These are phyloP conservation scores for Paramormyrops hopkinsi DNA, from an alignment of 2,797 vertebrate genomes.

Conservation along the genomic window DNA sequence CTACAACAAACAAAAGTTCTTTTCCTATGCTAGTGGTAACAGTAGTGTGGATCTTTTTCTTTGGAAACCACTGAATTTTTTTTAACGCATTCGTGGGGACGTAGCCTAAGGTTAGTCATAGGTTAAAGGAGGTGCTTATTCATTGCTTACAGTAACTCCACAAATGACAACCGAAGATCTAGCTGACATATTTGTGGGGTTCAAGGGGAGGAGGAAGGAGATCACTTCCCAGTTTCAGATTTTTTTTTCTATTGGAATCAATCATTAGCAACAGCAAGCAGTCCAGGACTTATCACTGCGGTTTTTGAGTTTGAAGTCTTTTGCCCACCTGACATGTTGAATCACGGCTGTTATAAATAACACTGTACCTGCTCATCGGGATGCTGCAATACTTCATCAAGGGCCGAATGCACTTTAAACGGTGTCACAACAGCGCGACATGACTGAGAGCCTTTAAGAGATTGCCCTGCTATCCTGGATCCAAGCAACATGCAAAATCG, in stretches of 20 bases:
- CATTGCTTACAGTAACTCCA: background rate
- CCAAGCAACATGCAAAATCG: background rate
- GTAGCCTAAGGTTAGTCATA: background rate
- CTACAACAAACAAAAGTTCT: background rate
- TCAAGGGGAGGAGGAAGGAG: background rate
- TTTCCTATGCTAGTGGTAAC: background rate
- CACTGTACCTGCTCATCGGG: background rate
- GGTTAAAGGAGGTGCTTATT: background rate
- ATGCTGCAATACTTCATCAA: background rate
- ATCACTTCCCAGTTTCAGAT: background rate
- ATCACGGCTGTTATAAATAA: background rate
- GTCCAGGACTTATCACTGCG: background rate
- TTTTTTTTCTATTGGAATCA: background rate
- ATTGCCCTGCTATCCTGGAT: background rate
- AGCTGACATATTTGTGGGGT: background rate
- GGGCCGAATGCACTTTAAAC: background rate
- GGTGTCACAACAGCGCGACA: background rate
- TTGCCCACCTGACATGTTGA: background rate
- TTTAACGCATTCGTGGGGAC: background rate
- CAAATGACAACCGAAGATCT: background rate
- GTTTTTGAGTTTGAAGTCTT: background rate
- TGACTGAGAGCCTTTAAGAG: background rate
- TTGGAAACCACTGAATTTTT: background rate
- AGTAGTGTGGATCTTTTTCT: background rate
- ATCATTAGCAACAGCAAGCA: background rate